phyloP scores from a whole-genome alignment of 2,797 vertebrate species.

The Pipistrellus nathusii region DNA sequence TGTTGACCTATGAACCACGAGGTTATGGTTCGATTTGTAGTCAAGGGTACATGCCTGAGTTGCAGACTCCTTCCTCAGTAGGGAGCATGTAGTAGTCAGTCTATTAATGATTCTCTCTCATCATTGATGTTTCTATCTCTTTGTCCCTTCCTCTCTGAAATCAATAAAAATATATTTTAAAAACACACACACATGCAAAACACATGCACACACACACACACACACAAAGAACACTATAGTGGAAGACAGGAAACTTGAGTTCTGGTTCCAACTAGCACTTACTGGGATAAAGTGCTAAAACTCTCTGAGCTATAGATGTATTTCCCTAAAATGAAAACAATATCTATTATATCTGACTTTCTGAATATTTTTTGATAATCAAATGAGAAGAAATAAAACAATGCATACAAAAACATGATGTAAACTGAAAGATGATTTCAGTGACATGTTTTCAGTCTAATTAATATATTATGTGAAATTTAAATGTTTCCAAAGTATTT shows the following conservation, averaged over 20 bases:
- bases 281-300: not conserved
- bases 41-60: too few relatives aligned
- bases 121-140: too few relatives aligned
- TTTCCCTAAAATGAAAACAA: constrained; percentile 33
- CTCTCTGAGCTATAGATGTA: not conserved
- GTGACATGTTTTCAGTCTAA: not conserved
- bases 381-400: constrained; percentile 43
- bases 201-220: too few relatives aligned
- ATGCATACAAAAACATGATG: not conserved
- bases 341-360: not conserved
- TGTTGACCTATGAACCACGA: too few relatives aligned
- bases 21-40: too few relatives aligned
- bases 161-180: too few relatives aligned
- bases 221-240: not conserved
- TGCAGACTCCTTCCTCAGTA: too few relatives aligned
- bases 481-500: constrained; percentile 33
- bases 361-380: not conserved
- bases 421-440: constrained; percentile 10
- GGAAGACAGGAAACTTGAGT: not conserved
- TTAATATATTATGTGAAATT: constrained; percentile 7
- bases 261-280: not conserved
- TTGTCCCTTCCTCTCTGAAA: too few relatives aligned
- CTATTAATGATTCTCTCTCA: too few relatives aligned
- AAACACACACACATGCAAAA: too few relatives aligned
- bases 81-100: too few relatives aligned